Percentiles rank a stretch among this genome's conserved stretches.
phyloP scores from a whole-genome alignment of 2,113 vertebrate species.

The Athene cunicularia region DNA sequence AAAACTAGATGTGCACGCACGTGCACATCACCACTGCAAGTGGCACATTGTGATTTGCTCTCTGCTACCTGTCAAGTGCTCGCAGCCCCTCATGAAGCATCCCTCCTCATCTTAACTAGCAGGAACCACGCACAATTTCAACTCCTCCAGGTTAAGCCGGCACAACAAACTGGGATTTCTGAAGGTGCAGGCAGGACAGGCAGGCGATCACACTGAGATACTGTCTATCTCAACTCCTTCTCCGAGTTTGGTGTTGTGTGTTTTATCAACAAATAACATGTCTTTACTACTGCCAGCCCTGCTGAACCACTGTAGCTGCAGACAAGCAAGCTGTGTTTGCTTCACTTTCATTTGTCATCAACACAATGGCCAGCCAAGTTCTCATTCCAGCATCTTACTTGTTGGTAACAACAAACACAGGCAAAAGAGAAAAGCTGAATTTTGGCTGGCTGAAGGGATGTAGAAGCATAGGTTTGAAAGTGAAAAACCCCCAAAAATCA shows the following conservation, averaged over 20 bases:
- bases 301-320: constrained; percentile 42
- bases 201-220: neutral
- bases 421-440: neutral
- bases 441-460: neutral
- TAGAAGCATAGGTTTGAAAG: neutral
- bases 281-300: constrained; percentile 30
- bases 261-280: constrained; percentile 47
- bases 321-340: constrained; percentile 62
- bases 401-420: constrained; percentile 21
- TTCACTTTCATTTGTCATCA: constrained; percentile 43
- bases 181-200: neutral
- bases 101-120: neutral
- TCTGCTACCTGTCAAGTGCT: neutral
- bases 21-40: neutral
- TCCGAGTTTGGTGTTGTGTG: neutral
- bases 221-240: neutral
- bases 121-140: neutral
- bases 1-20: rapidly evolving
- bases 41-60: rapidly evolving
- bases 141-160: neutral
- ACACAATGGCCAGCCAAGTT: constrained; percentile 48
- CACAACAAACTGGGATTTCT: neutral
- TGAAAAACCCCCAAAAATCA: neutral
- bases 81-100: rapidly evolving
- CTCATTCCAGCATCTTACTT: constrained; percentile 28